Evolutionary conservation across 2,888 invertebrate genomes (phyloP).

Genomic region (Eupithecia vulgata): DNA sequence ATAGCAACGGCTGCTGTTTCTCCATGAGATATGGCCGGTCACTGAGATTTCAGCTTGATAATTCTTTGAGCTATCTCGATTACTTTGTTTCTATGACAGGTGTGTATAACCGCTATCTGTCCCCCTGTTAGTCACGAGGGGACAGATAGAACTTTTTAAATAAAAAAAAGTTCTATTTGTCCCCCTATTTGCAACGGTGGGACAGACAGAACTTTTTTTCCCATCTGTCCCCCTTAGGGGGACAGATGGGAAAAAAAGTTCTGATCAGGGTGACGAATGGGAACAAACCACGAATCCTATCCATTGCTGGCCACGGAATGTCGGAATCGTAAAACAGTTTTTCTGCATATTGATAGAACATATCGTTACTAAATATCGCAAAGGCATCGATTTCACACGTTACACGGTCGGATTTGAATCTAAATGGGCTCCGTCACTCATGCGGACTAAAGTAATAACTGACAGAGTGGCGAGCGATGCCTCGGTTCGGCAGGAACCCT

Average conservation of each 20-base stretch:
- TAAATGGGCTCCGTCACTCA: conserved; percentile 15
- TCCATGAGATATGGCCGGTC: background rate
- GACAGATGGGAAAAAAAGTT: too few species aligned
- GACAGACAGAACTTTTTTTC: too few species aligned
- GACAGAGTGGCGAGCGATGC: background rate
- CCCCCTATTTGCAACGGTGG: too few species aligned
- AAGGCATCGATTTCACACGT: conserved; percentile 14
- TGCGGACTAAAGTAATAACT: background rate
- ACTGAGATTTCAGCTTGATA: background rate
- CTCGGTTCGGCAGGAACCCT: background rate
- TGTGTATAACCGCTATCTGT: too few species aligned
- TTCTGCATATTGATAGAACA: background rate
- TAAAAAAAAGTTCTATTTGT: too few species aligned
- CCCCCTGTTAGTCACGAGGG: too few species aligned
- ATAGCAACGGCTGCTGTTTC: background rate
- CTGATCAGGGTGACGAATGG: too few species aligned
- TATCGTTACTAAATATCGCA: conserved; percentile 12
- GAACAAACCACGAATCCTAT: too few species aligned
- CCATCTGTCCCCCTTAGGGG: too few species aligned
- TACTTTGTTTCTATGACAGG: background rate
- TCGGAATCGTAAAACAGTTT: background rate
- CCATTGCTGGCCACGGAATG: too few species aligned
- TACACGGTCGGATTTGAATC: conserved; percentile 23
- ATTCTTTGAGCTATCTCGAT: background rate
- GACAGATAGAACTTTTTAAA: too few species aligned